Conservation (phyloP, 2,888 invertebrate genomes). For the Nebria brevicollis region DNA sequence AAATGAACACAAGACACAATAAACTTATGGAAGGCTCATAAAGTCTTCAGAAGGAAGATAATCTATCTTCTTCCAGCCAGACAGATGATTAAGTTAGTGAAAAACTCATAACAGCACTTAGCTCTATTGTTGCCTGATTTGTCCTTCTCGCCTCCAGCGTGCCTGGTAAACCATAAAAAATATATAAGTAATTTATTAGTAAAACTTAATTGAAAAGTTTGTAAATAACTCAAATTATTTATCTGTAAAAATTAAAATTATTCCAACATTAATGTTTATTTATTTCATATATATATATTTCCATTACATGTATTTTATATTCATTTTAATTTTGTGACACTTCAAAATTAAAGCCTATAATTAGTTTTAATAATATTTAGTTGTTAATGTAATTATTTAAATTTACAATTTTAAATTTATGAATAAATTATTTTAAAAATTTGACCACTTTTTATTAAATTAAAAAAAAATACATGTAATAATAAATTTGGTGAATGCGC, state of each 20-base stretch:
- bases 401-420: no score
- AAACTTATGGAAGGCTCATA: conserved; percentile 27
- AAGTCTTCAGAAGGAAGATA: conserved; percentile 24
- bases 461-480: no score
- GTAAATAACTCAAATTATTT: conserved; percentile 15
- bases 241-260: background rate
- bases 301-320: background rate
- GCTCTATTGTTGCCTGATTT: conserved; percentile 45
- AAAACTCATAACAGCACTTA: conserved; percentile 46
- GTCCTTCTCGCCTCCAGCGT: conserved; percentile 22
- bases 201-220: conserved; percentile 45
- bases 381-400: background rate
- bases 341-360: background rate
- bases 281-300: background rate
- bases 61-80: conserved; percentile 43
- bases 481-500: no score
- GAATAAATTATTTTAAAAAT: no score
- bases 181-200: conserved; percentile 40
- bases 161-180: conserved; percentile 16
- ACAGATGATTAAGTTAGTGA: conserved; percentile 46
- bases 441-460: no score
- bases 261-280: background rate
- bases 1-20: conserved; percentile 42
- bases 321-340: background rate
- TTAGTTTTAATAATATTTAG: background rate